Base-by-base conservation (phyloP, 2,797 vertebrate genomes). In the Delichon dasypus region DNA sequence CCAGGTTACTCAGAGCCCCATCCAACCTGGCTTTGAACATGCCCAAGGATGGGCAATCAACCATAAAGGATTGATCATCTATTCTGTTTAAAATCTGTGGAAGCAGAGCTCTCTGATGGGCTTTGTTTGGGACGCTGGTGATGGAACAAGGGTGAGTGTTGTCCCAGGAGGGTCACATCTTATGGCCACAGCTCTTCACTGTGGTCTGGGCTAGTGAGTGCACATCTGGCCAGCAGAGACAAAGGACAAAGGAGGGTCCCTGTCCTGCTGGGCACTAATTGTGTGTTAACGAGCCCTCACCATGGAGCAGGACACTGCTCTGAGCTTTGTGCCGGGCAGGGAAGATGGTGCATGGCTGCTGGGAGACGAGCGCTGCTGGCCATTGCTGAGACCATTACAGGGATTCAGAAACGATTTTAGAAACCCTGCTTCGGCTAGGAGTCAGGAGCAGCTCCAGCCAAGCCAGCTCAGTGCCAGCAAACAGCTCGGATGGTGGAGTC, bases 401-500 rank as follows among this genome's bases (percentile, higher is more conserved):
- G 58, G 34, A 61, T 84, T 89, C 77, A 66, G 88, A 77, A 88
- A 74, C 48, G 1, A 51, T 89, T 71, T 34, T 17, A 77, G 83
- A 93, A 75, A 1, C 20, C 15, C 17, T 50, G 0, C 26, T 81
- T 66, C 45, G 85, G 71, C 32, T 1, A 16, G 62, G 75, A 88
- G 25, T 74, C 81, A 77, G 88, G 26, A 87, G 77, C 34, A 2
- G 30, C 67, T 87, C 70, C 65, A 92, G 81, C 88, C 83, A 64
- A 94, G 71, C 4, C 68, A 76, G 19, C 27, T 32, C 4, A 0
- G 77, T 93, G 95, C 96, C 90, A 91, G 86, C 67, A 80, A 94
- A 61, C 89, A 93, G 95, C 93, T 94, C 57, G 53, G 73, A 42
- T 92, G 88, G 88, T 87, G 71, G 77, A 89, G 90, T 71, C 86